These are phyloP conservation scores for Trematomus loennbergii DNA, from an alignment of 2,113 vertebrate genomes.

Conservation along the genomic window DNA sequence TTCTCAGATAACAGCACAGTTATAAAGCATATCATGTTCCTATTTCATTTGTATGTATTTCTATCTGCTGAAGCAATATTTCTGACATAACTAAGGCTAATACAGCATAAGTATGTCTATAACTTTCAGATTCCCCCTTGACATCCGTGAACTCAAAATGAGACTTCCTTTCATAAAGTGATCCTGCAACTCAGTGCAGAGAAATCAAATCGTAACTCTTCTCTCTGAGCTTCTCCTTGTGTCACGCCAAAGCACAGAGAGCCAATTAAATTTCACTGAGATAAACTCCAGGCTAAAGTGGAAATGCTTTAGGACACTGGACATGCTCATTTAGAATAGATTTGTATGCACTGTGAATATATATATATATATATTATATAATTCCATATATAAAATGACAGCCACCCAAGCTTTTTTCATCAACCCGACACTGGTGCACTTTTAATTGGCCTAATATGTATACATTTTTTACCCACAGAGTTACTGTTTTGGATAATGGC, in stretches of 20 bases:
- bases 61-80: neutral
- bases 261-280: conserved; percentile 49
- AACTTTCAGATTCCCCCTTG: neutral
- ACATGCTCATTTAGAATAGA: conserved; percentile 34
- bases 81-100: neutral
- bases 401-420: conserved; percentile 2
- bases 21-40: neutral
- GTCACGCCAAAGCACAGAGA: conserved; percentile 32
- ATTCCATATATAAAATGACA: conserved; percentile 18
- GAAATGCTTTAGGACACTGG: conserved; percentile 50
- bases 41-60: neutral
- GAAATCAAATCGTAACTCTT: conserved; percentile 51
- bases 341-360: conserved; percentile 19
- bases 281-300: conserved; percentile 48
- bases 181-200: conserved; percentile 17
- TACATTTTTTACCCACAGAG: conserved; percentile 78
- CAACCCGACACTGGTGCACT: conserved; percentile 4
- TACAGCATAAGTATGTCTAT: neutral
- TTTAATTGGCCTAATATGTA: neutral
- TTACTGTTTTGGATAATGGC: conserved; percentile 90
- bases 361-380: neutral
- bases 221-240: conserved; percentile 23
- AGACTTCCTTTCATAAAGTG: conserved; percentile 6
- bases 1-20: neutral
- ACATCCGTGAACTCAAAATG: conserved; percentile 8